Percentiles rank a stretch among this genome's conserved stretches.
Conservation (phyloP, 2,888 invertebrate genomes). For the Nymphalis urticae region DNA sequence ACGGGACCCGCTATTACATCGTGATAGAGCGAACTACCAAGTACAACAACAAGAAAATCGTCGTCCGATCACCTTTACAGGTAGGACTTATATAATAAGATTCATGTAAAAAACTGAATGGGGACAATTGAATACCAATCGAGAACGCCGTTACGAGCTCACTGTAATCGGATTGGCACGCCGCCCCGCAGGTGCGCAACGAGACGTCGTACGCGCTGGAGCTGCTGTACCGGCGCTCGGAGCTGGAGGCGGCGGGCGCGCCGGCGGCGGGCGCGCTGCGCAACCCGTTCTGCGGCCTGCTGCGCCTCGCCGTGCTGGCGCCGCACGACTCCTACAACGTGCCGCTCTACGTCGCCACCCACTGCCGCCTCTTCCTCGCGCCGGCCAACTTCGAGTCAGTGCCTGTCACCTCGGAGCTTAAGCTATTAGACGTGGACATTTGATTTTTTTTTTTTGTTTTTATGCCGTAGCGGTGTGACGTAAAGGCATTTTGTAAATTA, state of each 20-base stretch:
- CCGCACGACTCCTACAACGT: constrained; percentile 88
- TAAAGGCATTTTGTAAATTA: too few species aligned
- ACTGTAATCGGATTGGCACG: too few species aligned
- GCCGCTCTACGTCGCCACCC: constrained; percentile 90
- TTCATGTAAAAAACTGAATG: neutral
- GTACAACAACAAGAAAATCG: constrained; percentile 81
- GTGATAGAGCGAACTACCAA: constrained; percentile 85
- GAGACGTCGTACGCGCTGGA: constrained; percentile 89
- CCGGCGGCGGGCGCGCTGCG: constrained; percentile 84
- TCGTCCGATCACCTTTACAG: constrained; percentile 88
- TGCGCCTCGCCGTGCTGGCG: constrained; percentile 86
- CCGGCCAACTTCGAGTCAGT: constrained; percentile 88
- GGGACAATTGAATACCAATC: too few species aligned
- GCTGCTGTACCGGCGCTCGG: constrained; percentile 87
- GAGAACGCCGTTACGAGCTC: too few species aligned
- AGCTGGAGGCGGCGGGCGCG: constrained; percentile 84
- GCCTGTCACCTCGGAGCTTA: neutral
- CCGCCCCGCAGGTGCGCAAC: constrained; percentile 83
- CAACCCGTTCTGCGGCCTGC: constrained; percentile 89
- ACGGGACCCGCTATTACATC: constrained; percentile 85
- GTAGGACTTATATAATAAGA: constrained; percentile 58
- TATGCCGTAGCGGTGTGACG: too few species aligned
- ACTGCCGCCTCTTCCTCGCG: constrained; percentile 87
- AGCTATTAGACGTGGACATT: too few species aligned
- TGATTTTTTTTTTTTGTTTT: too few species aligned